Evolutionary conservation across 2,113 vertebrate species (phyloP), one percentile per base, ranked within the genome.

Genomic region (Canis aureus): DNA sequence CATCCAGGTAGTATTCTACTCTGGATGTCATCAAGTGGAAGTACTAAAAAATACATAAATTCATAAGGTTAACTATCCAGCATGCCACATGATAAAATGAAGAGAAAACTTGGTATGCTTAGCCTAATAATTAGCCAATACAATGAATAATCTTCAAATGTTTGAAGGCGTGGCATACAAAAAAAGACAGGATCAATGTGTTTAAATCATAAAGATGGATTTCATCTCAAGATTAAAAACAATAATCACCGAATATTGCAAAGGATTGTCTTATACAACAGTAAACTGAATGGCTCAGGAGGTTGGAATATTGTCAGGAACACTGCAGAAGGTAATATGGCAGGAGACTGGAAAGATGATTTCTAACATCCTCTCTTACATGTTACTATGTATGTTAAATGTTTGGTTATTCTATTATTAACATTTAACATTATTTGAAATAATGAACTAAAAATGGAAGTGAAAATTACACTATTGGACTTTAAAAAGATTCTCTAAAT

Each of bases 361-460:
- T 96, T 85, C 81, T 84, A 87, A 73, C 62, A n/a, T 82, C 20
- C 15, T 62, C 91, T 82, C 60, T 86, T 74, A 38, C 35, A 83
- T 43, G 15, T 51, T 51, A 67, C 1, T 16, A 86, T 32, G 81
- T 15, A 67, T 79, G 4, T 84, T 66, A 51, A 79, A 93, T 43
- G 38, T 43, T 81, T 83, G 27, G n/a, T 69, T 78, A 80, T n/a
- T 62, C 82, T 19, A 91, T 78, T 79, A 79, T 67, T 92, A 92
- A 96, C 79, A 86, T 57, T 76, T 86, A 82, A 92, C 32, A 73
- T n/a, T 90, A 80, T 29, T 69, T 94, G 64, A 98, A 95, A 96
- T 59, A 83, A 62, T 53, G 51, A 96, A 53, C 35, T 51, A 89
- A 97, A 89, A 97, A 85, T 8, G 16, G 5, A 25, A 85, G 38